Evolutionary conservation across 2,797 vertebrate genomes (phyloP), one percentile per base, ranked within the genome.

Genomic region (Poeciliopsis turneri): DNA sequence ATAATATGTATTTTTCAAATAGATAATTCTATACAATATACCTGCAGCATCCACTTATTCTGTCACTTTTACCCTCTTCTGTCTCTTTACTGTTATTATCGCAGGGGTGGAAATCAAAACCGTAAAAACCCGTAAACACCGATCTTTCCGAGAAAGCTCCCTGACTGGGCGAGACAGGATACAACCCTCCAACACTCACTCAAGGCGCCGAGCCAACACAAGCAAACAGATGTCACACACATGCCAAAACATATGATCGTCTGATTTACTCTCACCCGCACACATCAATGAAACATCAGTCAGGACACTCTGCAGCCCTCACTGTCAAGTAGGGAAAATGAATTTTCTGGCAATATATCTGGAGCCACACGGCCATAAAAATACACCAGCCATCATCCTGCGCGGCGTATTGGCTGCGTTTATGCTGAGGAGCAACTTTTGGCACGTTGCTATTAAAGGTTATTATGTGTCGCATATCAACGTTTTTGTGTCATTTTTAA

Each of bases 191-290:
- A 61, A 64, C 59, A 68, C 53, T 71, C 74, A 57, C 33, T 13
- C 33, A 46, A 70, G 36, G 76, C 76, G n/a, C 55, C 23, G 39
- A 1, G 69, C 78, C 70, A 78, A 74, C 72, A 70, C 76, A 73
- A 6, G 28, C 79, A 74, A 80, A 81, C 82, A 86, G 61, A 84
- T 83, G 82, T 82, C 71, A 55, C 36, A 73, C 66, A 78, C 46
- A 64, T 82, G 75, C 61, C 53, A 45, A 75, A 77, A 76, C 43
- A 72, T 43, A 18, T 36, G 66, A 86, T 78, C 43, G 68, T 84
- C 36, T 76, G 70, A 82, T 39, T 6, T 33, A 28, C 13, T 4
- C 53, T 41, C 61, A 30, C 51, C 61, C 74, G 66, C 74, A 78
- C 70, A 46, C 74, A n/a, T 82, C 39, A 45, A 25, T 82, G 68